phyloP scores from a whole-genome alignment of 2,888 invertebrate genomes.

The Tetropium fuscum region DNA sequence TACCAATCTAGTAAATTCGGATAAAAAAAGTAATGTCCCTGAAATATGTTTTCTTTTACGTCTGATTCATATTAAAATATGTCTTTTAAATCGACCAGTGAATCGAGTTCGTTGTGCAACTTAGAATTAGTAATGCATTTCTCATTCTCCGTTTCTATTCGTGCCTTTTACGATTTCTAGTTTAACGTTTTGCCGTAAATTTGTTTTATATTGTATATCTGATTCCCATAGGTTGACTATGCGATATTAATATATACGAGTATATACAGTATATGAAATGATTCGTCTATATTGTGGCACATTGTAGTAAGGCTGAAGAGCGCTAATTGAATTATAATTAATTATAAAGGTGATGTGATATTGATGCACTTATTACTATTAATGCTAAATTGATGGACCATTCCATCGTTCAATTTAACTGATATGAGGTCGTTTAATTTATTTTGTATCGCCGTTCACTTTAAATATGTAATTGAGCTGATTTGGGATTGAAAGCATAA shows the following conservation, averaged over 20 bases:
- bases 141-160: background rate
- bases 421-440: conserved; percentile 17
- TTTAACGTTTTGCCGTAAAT: conserved; percentile 14
- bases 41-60: no score
- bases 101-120: background rate
- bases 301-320: conserved; percentile 12
- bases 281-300: conserved; percentile 21
- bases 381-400: conserved; percentile 13
- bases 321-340: conserved; percentile 24
- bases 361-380: conserved; percentile 19
- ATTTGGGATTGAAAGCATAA: background rate
- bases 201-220: conserved; percentile 14
- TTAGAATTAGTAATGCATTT: background rate
- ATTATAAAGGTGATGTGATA: conserved; percentile 21
- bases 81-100: background rate
- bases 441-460: no score
- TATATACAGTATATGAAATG: conserved; percentile 8
- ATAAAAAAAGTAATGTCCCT: no score
- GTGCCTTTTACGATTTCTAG: background rate
- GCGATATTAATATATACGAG: conserved; percentile 15
- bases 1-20: no score
- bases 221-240: conserved; percentile 1
- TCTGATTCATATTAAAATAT: no score
- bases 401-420: conserved; percentile 16
- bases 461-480: no score